phyloP scores from a whole-genome alignment of 2,888 invertebrate species.

The Thumatha senex region DNA sequence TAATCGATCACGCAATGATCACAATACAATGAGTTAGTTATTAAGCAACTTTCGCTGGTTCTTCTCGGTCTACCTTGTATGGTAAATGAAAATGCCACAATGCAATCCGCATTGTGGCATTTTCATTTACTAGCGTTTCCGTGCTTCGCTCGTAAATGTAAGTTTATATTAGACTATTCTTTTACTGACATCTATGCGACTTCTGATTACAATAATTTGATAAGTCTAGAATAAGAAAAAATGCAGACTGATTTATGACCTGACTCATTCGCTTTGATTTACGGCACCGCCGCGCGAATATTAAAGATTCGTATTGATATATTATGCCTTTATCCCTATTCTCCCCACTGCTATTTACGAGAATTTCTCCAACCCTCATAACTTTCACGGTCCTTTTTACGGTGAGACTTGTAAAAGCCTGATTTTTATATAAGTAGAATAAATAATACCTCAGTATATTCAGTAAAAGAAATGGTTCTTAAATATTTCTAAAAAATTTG shows the following conservation, averaged over 20 bases:
- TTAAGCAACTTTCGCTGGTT: too few relatives aligned
- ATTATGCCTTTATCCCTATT: constrained; percentile 82
- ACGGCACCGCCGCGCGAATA: constrained; percentile 77
- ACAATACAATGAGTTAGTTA: too few relatives aligned
- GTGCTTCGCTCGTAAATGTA: neutral
- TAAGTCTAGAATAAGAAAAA: constrained; percentile 54
- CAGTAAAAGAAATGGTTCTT: constrained; percentile 43
- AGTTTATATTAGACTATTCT: neutral
- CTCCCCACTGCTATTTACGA: constrained; percentile 79
- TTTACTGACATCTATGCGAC: constrained; percentile 22
- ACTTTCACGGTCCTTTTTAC: constrained; percentile 79
- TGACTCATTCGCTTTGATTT: constrained; percentile 79
- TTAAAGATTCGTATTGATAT: constrained; percentile 84
- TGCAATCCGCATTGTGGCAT: too few relatives aligned
- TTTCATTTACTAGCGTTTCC: too few relatives aligned
- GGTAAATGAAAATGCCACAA: too few relatives aligned
- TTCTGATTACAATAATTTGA: constrained; percentile 45
- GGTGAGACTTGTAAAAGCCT: constrained; percentile 72
- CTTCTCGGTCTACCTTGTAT: too few relatives aligned
- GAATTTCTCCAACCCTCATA: constrained; percentile 77
- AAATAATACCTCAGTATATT: constrained; percentile 54
- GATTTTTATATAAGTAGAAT: constrained; percentile 64
- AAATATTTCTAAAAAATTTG: constrained; percentile 8
- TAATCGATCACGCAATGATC: too few relatives aligned
- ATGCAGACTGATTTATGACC: constrained; percentile 68